phyloP scores from a whole-genome alignment of 2,888 invertebrate genomes.

The Rutpela maculata region DNA sequence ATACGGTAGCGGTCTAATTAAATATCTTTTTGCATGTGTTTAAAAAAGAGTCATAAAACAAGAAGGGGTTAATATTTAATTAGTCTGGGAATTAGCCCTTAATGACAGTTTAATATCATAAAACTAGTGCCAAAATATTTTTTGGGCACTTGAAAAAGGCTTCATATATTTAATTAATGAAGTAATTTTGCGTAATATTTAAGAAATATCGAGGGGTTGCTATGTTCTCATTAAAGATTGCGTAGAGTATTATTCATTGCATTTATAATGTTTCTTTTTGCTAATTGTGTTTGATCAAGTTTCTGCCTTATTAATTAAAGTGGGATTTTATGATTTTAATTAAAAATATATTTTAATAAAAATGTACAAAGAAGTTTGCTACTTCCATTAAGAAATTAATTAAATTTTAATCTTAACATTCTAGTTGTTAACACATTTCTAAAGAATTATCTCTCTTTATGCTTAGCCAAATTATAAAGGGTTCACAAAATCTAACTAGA shows the following conservation, averaged over 20 bases:
- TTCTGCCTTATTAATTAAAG: background rate
- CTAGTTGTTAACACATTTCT: background rate
- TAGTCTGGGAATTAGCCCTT: background rate
- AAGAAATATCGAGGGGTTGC: too few relatives aligned
- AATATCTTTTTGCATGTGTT: slow-evolving; percentile 10
- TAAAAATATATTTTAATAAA: background rate
- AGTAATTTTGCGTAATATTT: too few relatives aligned
- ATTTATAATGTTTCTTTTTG: background rate
- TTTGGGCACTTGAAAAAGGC: too few relatives aligned
- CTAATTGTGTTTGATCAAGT: background rate
- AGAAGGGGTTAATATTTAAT: background rate
- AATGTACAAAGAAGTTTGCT: background rate
- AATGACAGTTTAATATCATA: background rate
- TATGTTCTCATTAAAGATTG: too few relatives aligned
- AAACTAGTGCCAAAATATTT: too few relatives aligned
- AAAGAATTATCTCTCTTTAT: background rate
- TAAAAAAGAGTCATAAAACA: background rate
- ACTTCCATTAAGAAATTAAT: background rate
- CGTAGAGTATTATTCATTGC: background rate
- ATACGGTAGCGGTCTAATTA: slow-evolving; percentile 26
- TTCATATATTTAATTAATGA: too few relatives aligned
- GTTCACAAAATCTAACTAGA: background rate
- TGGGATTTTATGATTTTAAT: background rate
- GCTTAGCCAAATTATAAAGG: background rate
- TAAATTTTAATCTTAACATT: background rate